These are phyloP conservation scores for Arothron firmamentum DNA, from an alignment of 2,113 vertebrate genomes.

Conservation along the genomic window DNA sequence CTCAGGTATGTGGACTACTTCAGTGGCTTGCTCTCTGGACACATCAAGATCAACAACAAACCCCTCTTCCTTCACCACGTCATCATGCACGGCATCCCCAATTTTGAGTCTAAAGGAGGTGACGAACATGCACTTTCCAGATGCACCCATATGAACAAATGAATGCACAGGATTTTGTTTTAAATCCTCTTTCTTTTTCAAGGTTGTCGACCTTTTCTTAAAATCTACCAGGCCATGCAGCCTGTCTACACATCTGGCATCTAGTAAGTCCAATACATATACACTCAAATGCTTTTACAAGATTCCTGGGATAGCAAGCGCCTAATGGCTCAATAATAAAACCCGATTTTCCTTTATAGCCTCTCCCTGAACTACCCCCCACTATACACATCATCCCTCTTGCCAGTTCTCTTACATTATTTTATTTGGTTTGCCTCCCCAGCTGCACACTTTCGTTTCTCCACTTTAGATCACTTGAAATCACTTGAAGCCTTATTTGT, in stretches of 20 bases:
- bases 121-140: neutral
- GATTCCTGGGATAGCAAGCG: slow-evolving; percentile 50
- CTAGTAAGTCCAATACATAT: slow-evolving; percentile 82
- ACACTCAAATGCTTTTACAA: slow-evolving; percentile 50
- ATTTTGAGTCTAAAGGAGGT: slow-evolving; percentile 96
- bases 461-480: slow-evolving; percentile 32
- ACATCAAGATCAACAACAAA: slow-evolving; percentile 99
- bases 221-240: slow-evolving; percentile 99
- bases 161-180: neutral
- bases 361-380: slow-evolving; percentile 21
- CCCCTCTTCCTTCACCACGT: slow-evolving; percentile 96
- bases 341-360: slow-evolving; percentile 50
- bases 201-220: slow-evolving; percentile 98
- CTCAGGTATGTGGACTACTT: slow-evolving; percentile 96
- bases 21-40: slow-evolving; percentile 91
- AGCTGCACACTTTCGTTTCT: slow-evolving; percentile 54
- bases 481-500: slow-evolving; percentile 47
- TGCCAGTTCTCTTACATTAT: slow-evolving; percentile 37
- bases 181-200: slow-evolving; percentile 22
- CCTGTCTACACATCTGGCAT: slow-evolving; percentile 98
- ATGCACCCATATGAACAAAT: neutral
- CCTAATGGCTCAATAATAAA: slow-evolving; percentile 53
- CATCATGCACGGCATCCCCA: slow-evolving; percentile 97
- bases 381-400: slow-evolving; percentile 28
- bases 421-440: slow-evolving; percentile 55